Evolutionary conservation across 2,113 vertebrate species (phyloP).

Genomic region (Megaleporinus macrocephalus): DNA sequence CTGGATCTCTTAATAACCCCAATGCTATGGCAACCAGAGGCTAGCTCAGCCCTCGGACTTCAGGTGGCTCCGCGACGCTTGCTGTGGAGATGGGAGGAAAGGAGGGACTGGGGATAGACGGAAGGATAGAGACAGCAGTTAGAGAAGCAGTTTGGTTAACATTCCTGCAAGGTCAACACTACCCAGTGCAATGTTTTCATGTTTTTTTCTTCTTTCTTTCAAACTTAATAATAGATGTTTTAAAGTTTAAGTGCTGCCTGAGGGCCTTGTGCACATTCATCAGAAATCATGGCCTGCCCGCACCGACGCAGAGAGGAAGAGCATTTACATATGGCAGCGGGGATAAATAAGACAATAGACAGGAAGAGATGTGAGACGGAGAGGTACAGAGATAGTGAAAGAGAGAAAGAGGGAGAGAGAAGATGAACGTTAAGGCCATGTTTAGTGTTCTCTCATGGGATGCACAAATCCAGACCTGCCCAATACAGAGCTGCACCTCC

Average conservation of each 20-base stretch:
- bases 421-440: slow-evolving; percentile 1
- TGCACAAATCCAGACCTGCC: slow-evolving; percentile 89
- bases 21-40: slow-evolving; percentile 88
- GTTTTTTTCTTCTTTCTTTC: slow-evolving; percentile 88
- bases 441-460: slow-evolving; percentile 86
- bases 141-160: slow-evolving; percentile 82
- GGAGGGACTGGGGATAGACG: slow-evolving; percentile 10
- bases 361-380: slow-evolving; percentile 76
- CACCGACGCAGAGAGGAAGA: slow-evolving; percentile 84
- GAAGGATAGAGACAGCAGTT: background rate
- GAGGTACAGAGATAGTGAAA: slow-evolving; percentile 72
- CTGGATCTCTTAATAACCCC: slow-evolving; percentile 90
- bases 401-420: slow-evolving; percentile 7
- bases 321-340: slow-evolving; percentile 88
- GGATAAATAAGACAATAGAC: slow-evolving; percentile 80
- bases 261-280: slow-evolving; percentile 94
- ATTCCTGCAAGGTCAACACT: slow-evolving; percentile 91
- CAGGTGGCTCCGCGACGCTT: slow-evolving; percentile 81
- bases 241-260: slow-evolving; percentile 99
- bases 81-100: slow-evolving; percentile 58
- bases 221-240: slow-evolving; percentile 99
- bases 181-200: slow-evolving; percentile 82
- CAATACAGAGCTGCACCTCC: slow-evolving; percentile 84
- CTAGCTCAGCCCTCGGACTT: slow-evolving; percentile 85
- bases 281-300: slow-evolving; percentile 90